Evolutionary conservation across 2,113 vertebrate genomes (phyloP).

Genomic region (Daubentonia madagascariensis): DNA sequence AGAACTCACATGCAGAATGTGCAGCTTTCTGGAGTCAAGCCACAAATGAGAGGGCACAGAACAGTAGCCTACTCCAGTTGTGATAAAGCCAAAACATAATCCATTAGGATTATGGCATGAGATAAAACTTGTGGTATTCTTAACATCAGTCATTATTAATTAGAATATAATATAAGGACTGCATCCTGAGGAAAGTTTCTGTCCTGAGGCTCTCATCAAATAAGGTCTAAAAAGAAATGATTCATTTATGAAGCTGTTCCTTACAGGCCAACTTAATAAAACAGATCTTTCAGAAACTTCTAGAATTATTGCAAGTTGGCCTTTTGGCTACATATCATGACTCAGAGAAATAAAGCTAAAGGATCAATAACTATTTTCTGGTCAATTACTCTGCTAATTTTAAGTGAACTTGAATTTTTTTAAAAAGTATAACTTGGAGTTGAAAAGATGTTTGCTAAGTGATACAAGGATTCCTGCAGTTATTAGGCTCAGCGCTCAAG

Average conservation of each 20-base stretch:
- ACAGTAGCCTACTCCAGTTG: not conserved
- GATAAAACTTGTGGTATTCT: not conserved
- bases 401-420: not conserved
- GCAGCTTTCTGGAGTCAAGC: not conserved
- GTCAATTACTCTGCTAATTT: not conserved
- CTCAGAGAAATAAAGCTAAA: not conserved
- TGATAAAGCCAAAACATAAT: not conserved
- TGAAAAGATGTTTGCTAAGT: not conserved
- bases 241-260: not conserved
- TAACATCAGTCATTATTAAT: not conserved
- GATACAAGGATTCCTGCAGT: not conserved
- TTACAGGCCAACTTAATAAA: not conserved
- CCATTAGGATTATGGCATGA: not conserved
- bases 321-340: not conserved
- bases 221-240: not conserved
- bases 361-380: not conserved
- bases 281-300: slow-evolving; percentile 15
- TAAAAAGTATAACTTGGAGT: not conserved
- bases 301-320: not conserved
- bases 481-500: not conserved
- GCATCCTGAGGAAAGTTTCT: not conserved
- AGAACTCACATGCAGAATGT: not conserved
- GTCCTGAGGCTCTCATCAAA: not conserved
- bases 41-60: not conserved
- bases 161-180: not conserved